Conservation (phyloP, 1,140 invertebrate species). For the Littorina saxatilis region DNA sequence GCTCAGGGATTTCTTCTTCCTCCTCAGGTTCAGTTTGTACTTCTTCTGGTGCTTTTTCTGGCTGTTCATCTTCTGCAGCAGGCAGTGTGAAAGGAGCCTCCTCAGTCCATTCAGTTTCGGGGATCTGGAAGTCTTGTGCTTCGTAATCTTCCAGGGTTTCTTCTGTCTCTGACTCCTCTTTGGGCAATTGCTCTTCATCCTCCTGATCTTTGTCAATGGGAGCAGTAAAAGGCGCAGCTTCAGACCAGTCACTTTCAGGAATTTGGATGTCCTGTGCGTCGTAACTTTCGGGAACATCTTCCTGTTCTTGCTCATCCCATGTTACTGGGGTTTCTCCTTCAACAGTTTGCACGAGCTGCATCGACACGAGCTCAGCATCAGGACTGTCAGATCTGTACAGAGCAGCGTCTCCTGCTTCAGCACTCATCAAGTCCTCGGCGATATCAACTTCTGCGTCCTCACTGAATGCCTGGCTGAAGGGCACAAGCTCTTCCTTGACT, state of each 20-base stretch:
- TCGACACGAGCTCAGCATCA: slow-evolving; percentile 9
- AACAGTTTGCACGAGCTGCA: too few relatives aligned
- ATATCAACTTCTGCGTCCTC: slow-evolving; percentile 15
- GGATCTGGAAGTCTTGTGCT: background rate
- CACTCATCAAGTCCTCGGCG: background rate
- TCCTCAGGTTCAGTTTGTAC: background rate
- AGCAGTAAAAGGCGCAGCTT: background rate
- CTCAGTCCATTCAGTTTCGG: too few relatives aligned
- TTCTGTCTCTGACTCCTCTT: background rate
- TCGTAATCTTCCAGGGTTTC: background rate
- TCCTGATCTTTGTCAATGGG: background rate
- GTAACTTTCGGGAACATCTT: background rate
- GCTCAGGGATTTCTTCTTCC: background rate
- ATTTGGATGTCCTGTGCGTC: background rate
- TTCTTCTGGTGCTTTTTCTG: too few relatives aligned
- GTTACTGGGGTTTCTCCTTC: background rate
- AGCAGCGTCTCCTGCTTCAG: background rate
- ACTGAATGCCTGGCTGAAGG: background rate
- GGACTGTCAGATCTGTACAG: background rate
- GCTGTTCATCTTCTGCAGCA: background rate
- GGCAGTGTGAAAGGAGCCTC: background rate
- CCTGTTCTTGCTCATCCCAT: background rate
- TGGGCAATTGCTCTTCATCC: background rate
- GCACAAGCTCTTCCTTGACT: background rate
- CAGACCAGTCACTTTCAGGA: background rate